Base-by-base conservation (phyloP, 1,140 invertebrate genomes). In the Drosophila lacteicornis region DNA sequence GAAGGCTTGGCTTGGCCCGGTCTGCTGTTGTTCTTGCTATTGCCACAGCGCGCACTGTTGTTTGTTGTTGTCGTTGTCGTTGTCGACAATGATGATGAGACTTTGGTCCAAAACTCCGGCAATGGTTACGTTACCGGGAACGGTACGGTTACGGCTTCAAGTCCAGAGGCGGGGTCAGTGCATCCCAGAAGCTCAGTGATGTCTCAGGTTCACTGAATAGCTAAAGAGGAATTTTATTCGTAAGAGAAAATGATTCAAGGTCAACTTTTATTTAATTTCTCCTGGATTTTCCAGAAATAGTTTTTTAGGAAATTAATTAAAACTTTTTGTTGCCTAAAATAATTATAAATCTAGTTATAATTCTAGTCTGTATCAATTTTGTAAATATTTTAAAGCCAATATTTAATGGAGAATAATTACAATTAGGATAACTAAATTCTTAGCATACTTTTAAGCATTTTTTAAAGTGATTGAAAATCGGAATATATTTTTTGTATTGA, bases 61-160 rank as follows among this genome's bases (percentile, higher is more conserved):
- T 77, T 81, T 80, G 63, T 61, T 76, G 73, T 76, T 62, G 81
- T 74, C 71, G 63, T 61, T 76, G 73, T 76, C 58, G 81, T 74
- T 65, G 68, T 62, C 79, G 79, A 74, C 82, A 81, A 85, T 82
- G 82, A 81, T 85, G 82, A 85, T 86, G 79, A 75, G 75, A 36
- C 71, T 77, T 56, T 73, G 60, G 47, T 58, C 55, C 30, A 60
- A 57, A 57, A 57, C 36, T 57, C 55, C 22, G 38, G 56, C 22
- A 66, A 66, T 42, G 59, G 55, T 45, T 57, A 57, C 53, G 53
- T 56, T 56, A 56, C 27, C 7, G 40, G 27, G n/a, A 50, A 61
- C 17, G 62, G 57, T 43, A 61, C 15, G 62, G 57, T 43, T 65
- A 62, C 27, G 40, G 62, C 27, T 56, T 19, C 17, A 33, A 45